These are phyloP conservation scores for Ptiloglossa arizonensis DNA, from an alignment of 1,140 invertebrate species.

Conservation along the genomic window DNA sequence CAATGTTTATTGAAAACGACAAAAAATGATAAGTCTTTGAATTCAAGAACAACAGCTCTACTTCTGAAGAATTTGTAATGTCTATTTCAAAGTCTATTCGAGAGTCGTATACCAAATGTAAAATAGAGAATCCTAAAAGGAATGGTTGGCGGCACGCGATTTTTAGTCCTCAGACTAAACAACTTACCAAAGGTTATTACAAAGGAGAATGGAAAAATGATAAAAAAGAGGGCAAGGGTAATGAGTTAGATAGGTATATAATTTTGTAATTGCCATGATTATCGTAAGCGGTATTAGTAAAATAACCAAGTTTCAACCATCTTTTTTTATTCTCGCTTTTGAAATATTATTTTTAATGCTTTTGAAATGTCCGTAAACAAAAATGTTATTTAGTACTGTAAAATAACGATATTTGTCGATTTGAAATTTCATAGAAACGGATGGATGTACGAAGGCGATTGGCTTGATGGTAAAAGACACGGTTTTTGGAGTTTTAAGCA, in stretches of 20 bases:
- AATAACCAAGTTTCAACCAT: slow-evolving; percentile 11
- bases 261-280: neutral
- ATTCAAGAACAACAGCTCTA: neutral
- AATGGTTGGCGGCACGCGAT: slow-evolving; percentile 82
- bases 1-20: neutral
- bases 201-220: slow-evolving; percentile 83
- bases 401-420: slow-evolving; percentile 13
- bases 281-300: neutral
- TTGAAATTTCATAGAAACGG: slow-evolving; percentile 64
- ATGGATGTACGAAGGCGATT: slow-evolving; percentile 82
- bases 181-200: slow-evolving; percentile 77
- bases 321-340: slow-evolving; percentile 19
- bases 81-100: slow-evolving; percentile 38
- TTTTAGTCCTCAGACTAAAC: slow-evolving; percentile 75
- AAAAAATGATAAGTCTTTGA: slow-evolving; percentile 6
- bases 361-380: slow-evolving; percentile 2
- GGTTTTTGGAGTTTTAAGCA: slow-evolving; percentile 70
- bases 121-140: slow-evolving; percentile 55
- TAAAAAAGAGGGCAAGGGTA: slow-evolving; percentile 80
- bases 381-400: neutral
- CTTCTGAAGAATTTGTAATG: slow-evolving; percentile 37
- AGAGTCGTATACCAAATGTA: slow-evolving; percentile 19
- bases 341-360: neutral
- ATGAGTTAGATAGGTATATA: slow-evolving; percentile 44
- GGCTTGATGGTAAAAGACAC: slow-evolving; percentile 77